These are phyloP conservation scores for Psittacula echo DNA, from an alignment of 2,797 vertebrate genomes.

Conservation along the genomic window DNA sequence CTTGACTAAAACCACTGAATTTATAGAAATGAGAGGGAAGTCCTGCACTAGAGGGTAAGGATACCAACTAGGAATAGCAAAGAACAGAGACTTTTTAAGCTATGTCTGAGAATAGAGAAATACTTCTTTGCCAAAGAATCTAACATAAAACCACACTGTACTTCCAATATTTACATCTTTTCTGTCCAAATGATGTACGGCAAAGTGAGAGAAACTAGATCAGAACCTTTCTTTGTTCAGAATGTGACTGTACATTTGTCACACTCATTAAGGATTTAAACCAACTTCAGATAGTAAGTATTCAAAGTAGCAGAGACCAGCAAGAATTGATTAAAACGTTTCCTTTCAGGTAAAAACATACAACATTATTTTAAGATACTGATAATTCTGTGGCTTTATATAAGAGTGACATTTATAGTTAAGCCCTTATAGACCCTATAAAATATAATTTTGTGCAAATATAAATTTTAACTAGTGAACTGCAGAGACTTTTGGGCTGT, in stretches of 20 bases:
- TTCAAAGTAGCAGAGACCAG: background rate
- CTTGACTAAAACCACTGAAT: background rate
- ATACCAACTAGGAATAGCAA: background rate
- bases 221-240: background rate
- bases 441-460: background rate
- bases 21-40: background rate
- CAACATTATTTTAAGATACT: background rate
- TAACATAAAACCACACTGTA: accelerated
- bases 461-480: background rate
- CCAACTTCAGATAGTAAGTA: background rate
- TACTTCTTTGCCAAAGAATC: background rate
- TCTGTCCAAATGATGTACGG: background rate
- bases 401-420: background rate
- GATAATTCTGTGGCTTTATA: background rate
- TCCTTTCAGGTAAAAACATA: background rate
- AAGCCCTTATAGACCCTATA: background rate
- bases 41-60: background rate
- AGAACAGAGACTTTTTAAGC: background rate
- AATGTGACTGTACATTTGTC: background rate
- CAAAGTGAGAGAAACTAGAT: background rate
- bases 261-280: background rate
- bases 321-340: background rate
- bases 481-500: background rate
- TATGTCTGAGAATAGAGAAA: background rate
- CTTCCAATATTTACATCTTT: background rate